Conservation (phyloP, 1,140 invertebrate genomes). For the Daktulosphaira vitifoliae region DNA sequence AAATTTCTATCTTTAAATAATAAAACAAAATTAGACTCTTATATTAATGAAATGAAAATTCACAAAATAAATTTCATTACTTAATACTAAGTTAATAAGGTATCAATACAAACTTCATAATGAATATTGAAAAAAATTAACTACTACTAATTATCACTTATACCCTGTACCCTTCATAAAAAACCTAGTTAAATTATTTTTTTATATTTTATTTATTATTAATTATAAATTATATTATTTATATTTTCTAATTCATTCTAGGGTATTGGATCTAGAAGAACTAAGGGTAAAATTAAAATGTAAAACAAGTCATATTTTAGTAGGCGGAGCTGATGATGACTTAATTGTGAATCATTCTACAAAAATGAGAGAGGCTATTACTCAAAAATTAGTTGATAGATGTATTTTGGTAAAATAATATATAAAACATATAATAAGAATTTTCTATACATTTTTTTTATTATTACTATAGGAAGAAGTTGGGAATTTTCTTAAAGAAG, state of each 20-base stretch:
- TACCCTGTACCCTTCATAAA: too few relatives aligned
- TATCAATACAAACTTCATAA: too few relatives aligned
- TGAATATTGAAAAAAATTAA: too few relatives aligned
- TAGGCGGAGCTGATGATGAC: constrained; percentile 23
- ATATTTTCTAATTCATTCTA: background rate
- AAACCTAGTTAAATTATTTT: too few relatives aligned
- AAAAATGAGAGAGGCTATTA: constrained; percentile 19
- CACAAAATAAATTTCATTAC: too few relatives aligned
- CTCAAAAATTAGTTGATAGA: constrained; percentile 27
- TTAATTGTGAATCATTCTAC: constrained; percentile 22
- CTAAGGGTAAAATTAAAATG: constrained; percentile 25
- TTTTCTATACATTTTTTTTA: background rate
- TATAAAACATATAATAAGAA: background rate
- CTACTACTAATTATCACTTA: too few relatives aligned
- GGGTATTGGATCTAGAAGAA: constrained; percentile 24
- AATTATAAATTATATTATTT: background rate
- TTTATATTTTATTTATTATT: background rate
- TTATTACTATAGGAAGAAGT: constrained; percentile 6
- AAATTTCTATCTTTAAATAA: too few relatives aligned
- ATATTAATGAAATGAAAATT: too few relatives aligned
- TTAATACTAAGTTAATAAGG: too few relatives aligned
- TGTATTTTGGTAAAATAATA: constrained; percentile 18
- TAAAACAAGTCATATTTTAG: constrained; percentile 20
- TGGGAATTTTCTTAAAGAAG: constrained; percentile 25
- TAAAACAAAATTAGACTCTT: too few relatives aligned